phyloP scores from a whole-genome alignment of 2,113 vertebrate species.

The Menura novaehollandiae region DNA sequence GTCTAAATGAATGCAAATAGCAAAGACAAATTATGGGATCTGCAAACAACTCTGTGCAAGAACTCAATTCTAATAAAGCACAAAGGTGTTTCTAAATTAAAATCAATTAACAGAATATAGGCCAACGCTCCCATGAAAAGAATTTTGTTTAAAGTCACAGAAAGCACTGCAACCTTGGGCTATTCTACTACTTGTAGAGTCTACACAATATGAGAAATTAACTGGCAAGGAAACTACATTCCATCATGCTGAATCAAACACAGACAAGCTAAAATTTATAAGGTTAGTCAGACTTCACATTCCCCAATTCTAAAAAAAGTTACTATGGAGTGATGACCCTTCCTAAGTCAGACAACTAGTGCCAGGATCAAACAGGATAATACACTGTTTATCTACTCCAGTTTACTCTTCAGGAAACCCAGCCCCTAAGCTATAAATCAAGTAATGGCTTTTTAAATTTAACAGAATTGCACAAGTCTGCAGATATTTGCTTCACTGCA shows the following conservation, averaged over 20 bases:
- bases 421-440: not conserved
- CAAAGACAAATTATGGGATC: slow-evolving; percentile 53
- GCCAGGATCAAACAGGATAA: not conserved
- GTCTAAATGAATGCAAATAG: slow-evolving; percentile 22
- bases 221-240: not conserved
- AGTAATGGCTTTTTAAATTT: not conserved
- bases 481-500: not conserved
- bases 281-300: not conserved
- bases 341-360: not conserved
- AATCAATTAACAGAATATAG: not conserved
- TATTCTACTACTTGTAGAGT: not conserved
- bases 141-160: not conserved
- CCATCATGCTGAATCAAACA: not conserved
- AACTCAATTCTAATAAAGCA: slow-evolving; percentile 13
- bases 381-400: not conserved
- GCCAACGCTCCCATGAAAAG: not conserved
- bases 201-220: slow-evolving; percentile 15
- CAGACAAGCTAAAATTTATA: not conserved
- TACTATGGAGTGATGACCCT: not conserved
- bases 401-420: not conserved
- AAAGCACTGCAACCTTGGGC: not conserved
- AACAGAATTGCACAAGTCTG: not conserved
- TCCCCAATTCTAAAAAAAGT: not conserved
- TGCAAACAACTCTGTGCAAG: slow-evolving; percentile 21
- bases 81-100: not conserved